Evolutionary conservation across 2,888 invertebrate genomes (phyloP).

Genomic region (Mimachlamys varia): DNA sequence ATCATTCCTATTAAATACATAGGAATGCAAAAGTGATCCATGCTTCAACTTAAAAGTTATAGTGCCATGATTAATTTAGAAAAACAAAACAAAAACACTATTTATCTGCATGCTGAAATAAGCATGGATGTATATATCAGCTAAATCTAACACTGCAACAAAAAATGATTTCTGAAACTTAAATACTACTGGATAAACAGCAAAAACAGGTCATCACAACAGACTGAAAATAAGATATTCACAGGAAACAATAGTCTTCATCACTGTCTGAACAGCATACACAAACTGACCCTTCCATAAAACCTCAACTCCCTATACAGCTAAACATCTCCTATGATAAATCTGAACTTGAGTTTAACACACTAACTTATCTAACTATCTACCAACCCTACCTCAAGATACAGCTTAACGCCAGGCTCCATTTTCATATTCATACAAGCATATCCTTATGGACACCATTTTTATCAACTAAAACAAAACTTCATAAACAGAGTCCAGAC

Average conservation of each 20-base stretch:
- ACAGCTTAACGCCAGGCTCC: too few species aligned
- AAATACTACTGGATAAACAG: neutral
- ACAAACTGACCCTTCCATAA: neutral
- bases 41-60: neutral
- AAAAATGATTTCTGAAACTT: neutral
- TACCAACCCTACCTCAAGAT: too few species aligned
- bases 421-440: too few species aligned
- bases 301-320: neutral
- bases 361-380: too few species aligned
- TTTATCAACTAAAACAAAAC: too few species aligned
- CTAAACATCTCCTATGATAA: too few species aligned
- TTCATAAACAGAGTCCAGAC: too few species aligned
- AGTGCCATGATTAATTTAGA: neutral
- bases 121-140: neutral
- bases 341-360: too few species aligned
- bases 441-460: too few species aligned
- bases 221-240: neutral
- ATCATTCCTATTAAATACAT: neutral
- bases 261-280: neutral
- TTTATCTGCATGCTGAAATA: neutral
- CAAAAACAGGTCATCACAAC: neutral
- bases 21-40: neutral
- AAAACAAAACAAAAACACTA: neutral
- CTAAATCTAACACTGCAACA: neutral
- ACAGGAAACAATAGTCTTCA: neutral